Percentiles rank a stretch among this genome's conserved stretches.
phyloP scores from a whole-genome alignment of 2,113 vertebrate genomes.

The Bucco capensis region DNA sequence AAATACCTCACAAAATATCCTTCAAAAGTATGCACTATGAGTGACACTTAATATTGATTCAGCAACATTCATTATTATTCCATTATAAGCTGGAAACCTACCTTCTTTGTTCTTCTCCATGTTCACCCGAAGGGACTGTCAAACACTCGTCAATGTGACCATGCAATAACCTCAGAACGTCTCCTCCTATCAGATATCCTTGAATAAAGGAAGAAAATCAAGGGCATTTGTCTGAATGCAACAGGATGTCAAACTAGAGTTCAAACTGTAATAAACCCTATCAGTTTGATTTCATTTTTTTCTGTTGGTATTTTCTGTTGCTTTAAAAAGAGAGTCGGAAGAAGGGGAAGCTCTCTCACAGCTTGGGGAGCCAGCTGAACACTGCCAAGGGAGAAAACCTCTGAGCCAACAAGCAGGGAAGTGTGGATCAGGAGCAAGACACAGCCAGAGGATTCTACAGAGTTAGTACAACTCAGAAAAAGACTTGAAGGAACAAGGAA shows the following conservation, averaged over 20 bases:
- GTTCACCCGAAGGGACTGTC: conserved; percentile 91
- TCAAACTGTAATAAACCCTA: not conserved
- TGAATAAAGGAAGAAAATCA: not conserved
- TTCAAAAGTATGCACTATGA: not conserved
- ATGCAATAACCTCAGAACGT: conserved; percentile 89
- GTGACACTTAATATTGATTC: not conserved
- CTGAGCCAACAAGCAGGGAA: not conserved
- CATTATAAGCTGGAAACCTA: conserved; percentile 35
- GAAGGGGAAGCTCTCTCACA: not conserved
- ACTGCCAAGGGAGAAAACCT: not conserved
- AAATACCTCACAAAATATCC: not conserved
- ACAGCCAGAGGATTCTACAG: not conserved
- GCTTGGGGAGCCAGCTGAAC: not conserved
- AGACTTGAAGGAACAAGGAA: not conserved
- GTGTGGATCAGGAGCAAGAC: not conserved
- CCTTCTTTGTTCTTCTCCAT: conserved; percentile 93
- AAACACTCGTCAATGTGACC: conserved; percentile 98
- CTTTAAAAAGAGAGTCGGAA: not conserved
- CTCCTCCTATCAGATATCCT: conserved; percentile 95
- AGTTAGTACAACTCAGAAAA: not conserved
- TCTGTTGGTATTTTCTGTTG: not conserved
- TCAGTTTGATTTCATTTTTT: not conserved
- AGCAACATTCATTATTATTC: not conserved
- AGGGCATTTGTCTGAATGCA: not conserved
- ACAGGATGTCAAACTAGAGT: rapidly evolving